Conservation (phyloP, 2,888 invertebrate species). For the Habrosyne pyritoides region DNA sequence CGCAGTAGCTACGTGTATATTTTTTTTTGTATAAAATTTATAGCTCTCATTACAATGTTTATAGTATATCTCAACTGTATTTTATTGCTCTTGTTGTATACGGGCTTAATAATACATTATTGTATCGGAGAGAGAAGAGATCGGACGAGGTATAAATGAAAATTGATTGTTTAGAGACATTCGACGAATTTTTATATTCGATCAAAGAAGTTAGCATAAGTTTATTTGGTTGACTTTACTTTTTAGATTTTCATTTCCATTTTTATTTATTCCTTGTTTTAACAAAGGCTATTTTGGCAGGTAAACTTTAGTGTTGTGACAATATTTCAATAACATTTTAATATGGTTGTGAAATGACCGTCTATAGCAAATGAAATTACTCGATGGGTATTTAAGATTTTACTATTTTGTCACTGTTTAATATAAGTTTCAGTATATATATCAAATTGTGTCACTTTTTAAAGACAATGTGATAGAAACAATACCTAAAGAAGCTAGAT, state of each 20-base stretch:
- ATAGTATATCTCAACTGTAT: conserved; percentile 50
- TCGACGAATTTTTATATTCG: conserved; percentile 5
- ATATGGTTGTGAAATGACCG: conserved; percentile 65
- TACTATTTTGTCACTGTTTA: conserved; percentile 37
- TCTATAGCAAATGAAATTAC: conserved; percentile 30
- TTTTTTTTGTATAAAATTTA: conserved; percentile 58
- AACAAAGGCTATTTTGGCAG: conserved; percentile 25
- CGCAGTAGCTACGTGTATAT: conserved; percentile 45
- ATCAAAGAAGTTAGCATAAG: background rate
- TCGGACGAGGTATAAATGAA: conserved; percentile 38
- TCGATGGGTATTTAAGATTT: conserved; percentile 34
- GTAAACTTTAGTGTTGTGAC: conserved; percentile 44
- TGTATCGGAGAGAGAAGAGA: conserved; percentile 31
- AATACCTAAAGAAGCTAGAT: conserved; percentile 82
- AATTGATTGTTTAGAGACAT: conserved; percentile 23
- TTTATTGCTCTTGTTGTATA: conserved; percentile 43
- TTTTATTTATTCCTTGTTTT: conserved; percentile 6
- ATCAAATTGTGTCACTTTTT: conserved; percentile 30
- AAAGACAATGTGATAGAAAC: conserved; percentile 79
- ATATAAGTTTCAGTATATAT: conserved; percentile 20
- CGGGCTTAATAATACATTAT: conserved; percentile 38
- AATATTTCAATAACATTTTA: conserved; percentile 43
- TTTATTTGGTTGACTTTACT: conserved; percentile 3
- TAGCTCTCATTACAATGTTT: conserved; percentile 60
- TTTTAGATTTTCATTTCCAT: background rate